Evolutionary conservation across 2,888 invertebrate species (phyloP).

Genomic region (Nephrotoma flavescens): DNA sequence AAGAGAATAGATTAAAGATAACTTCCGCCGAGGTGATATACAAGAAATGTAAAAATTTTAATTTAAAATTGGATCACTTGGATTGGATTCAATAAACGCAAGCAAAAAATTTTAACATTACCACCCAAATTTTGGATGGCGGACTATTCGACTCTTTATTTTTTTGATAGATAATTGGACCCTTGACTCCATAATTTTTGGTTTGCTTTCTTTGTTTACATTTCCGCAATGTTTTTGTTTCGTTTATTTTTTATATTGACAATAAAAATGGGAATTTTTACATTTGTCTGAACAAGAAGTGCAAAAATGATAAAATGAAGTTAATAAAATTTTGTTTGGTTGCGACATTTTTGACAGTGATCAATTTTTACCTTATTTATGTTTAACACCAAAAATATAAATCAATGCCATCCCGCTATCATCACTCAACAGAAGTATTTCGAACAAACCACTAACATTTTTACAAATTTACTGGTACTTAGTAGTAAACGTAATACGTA

Average conservation of each 20-base stretch:
- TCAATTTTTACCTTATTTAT: no score
- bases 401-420: no score
- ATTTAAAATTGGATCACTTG: neutral
- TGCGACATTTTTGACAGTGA: neutral
- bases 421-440: no score
- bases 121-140: neutral
- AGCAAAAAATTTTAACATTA: neutral
- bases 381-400: no score
- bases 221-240: neutral
- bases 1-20: neutral
- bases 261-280: neutral
- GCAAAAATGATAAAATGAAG: neutral
- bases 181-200: neutral
- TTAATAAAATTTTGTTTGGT: neutral
- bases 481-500: no score
- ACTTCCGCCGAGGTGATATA: neutral
- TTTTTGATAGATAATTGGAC: neutral
- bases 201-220: neutral
- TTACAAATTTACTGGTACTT: no score
- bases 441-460: no score
- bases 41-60: neutral
- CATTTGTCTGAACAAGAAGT: neutral
- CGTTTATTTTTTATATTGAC: neutral
- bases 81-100: neutral
- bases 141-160: neutral